Evolutionary conservation across 2,888 invertebrate genomes (phyloP), one percentile per base, ranked within the genome.

Genomic region (Epirrhoe alternata): DNA sequence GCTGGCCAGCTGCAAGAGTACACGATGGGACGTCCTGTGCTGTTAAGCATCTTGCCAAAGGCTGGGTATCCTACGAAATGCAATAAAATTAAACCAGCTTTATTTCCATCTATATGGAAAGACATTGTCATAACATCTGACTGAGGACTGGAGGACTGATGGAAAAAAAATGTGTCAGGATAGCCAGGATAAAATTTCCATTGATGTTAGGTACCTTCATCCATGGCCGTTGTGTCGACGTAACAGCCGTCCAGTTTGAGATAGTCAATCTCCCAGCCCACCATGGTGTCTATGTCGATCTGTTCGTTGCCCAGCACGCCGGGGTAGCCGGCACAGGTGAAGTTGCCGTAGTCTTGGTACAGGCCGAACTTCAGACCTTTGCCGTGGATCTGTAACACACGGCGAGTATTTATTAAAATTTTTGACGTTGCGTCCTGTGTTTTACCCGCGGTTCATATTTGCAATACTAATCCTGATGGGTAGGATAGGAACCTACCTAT

Each of bases 1-100:
- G 96, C 96, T 0, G 97, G 97, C 97, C 97, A 97, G 79, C 96
- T 96, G 87, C 97, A 97, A 0, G 97, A 97, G 81, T 96, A 97
- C 0, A 97, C 94, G 70, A 97, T 97, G 0, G 95, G 95, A 30
- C 97, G 94, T 10, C 96, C 97, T 47, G 97, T 96, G 68, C 93
- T 88, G 83, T 97, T 97, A 70, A 97, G 86, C 75, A 94, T 93
- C 74, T 88, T 87, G 3, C 95, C 96, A 89, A 97, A 96, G 66
- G 94, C 90, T 0, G 96, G 95, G 84, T 97, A 97, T 1, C 96
- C 97, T 96, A 24, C n/a, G 24, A 24, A 24, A 24, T n/a, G 38
- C 4, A 42, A n/a, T n/a, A n/a, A n/a, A n/a, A n/a, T n/a, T n/a
- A n/a, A n/a, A n/a, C n/a, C n/a, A n/a, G n/a, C n/a, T n/a, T n/a